Evolutionary conservation across 1,140 invertebrate genomes (phyloP), one percentile per base, ranked within the genome.

Genomic region (Mizuhopecten yessoensis): DNA sequence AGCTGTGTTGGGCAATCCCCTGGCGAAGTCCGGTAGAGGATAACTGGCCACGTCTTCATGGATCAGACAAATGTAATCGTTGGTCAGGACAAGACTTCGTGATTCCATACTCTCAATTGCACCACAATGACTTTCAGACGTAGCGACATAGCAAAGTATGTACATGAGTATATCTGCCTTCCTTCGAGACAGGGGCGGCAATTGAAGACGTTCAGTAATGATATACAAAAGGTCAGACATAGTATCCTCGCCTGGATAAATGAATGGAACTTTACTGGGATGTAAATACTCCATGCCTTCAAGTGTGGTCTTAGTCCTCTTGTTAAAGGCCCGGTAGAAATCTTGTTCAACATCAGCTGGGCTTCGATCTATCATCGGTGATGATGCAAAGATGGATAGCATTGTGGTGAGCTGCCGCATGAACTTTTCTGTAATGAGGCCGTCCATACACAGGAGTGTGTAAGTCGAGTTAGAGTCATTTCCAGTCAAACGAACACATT

Each of bases 21-120:
- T 88, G 15, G 95, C 95, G 94, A 96, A 96, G 36, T 95, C 95
- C n/a, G 96, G 96, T 20, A 96, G 90, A 10, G 96, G 96, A 90
- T 96, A 96, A 91, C 94, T 96, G 11, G 96, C 95, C 23, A 95
- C 87, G 93, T 96, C 96, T 87, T 96, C 96, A 86, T 91, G 91
- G 0, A 94, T 92, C 13, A 96, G 90, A 91, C 94, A 95, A 13
- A 96, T 36, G 89, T 95, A 94, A 23, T 93, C 90, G 89, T 94
- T 94, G 57, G 95, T 96, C n/a, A 96, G 88, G 42, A 96, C 95
- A n/a, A 96, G 87, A 57, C 93, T 95, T 13, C 94, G 90, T 15
- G 95, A 89, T 87, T 92, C 86, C 34, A 92, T 49, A 13, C 92
- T 89, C 17, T 94, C 92, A 0, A 90, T 45, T 0, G 91, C 86